Percentiles rank a stretch among this genome's conserved stretches.
Conservation (phyloP, 2,113 vertebrate species). For the Boulengerochromis microlepis region DNA sequence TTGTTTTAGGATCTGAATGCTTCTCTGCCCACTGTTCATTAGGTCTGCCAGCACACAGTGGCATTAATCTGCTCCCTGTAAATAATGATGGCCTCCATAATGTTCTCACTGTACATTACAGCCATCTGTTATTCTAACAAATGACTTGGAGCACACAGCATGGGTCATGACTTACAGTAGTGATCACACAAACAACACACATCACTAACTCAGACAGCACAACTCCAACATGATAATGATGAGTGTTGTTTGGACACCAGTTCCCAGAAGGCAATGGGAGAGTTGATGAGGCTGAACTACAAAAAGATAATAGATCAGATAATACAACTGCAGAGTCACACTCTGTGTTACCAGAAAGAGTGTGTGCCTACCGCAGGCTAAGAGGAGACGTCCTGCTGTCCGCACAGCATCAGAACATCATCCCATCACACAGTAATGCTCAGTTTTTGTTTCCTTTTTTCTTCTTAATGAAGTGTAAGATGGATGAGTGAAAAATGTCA, state of each 20-base stretch:
- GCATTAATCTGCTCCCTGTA: constrained; percentile 40
- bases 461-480: not conserved
- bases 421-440: not conserved
- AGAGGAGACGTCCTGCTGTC: not conserved
- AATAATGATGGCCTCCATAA: constrained; percentile 37
- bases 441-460: not conserved
- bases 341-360: not conserved
- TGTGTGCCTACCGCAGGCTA: constrained; percentile 6
- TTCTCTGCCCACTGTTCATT: constrained; percentile 44
- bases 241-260: constrained; percentile 33
- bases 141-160: constrained; percentile 2
- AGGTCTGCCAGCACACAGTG: not conserved
- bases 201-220: not conserved
- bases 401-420: not conserved
- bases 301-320: constrained; percentile 1
- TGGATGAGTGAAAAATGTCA: not conserved
- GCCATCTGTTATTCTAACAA: constrained; percentile 39
- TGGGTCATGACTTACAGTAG: not conserved
- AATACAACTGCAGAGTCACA: not conserved
- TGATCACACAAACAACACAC: not conserved
- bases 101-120: constrained; percentile 8
- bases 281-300: constrained; percentile 35
- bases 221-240: constrained; percentile 16
- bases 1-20: constrained; percentile 29
- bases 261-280: constrained; percentile 18